Evolutionary conservation across 2,888 invertebrate species (phyloP).

Genomic region (Siphlonurus alternatus): DNA sequence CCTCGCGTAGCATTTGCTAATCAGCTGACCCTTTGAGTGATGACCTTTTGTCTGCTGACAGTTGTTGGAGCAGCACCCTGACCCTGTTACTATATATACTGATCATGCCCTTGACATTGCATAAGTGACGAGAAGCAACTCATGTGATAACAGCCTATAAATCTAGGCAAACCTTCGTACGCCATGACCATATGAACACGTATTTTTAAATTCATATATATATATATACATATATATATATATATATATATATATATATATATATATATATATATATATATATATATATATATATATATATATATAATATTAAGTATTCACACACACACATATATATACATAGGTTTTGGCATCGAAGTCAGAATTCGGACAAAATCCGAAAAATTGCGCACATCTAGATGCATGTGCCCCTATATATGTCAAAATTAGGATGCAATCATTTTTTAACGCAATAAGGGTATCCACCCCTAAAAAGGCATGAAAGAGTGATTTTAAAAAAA

Average conservation of each 20-base stretch:
- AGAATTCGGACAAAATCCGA: too few relatives aligned
- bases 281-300: not conserved
- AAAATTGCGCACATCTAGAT: too few relatives aligned
- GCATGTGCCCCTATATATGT: too few relatives aligned
- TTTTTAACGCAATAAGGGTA: too few relatives aligned
- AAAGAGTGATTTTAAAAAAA: too few relatives aligned
- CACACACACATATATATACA: not conserved
- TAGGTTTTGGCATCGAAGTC: too few relatives aligned
- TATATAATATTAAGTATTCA: not conserved
- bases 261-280: not conserved
- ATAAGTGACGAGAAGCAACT: too few relatives aligned
- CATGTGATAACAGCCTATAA: not conserved
- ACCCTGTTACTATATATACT: not conserved
- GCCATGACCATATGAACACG: not conserved
- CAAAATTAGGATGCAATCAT: too few relatives aligned
- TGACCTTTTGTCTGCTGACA: not conserved
- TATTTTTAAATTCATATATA: not conserved
- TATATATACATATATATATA: not conserved
- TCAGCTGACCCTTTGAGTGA: not conserved
- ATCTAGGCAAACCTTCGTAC: not conserved
- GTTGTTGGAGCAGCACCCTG: not conserved
- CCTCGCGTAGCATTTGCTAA: not conserved
- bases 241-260: not conserved
- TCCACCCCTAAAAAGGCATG: too few relatives aligned
- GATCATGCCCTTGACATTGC: not conserved